These are phyloP conservation scores for Arvicola amphibius DNA, from an alignment of 2,797 vertebrate genomes.

Conservation along the genomic window DNA sequence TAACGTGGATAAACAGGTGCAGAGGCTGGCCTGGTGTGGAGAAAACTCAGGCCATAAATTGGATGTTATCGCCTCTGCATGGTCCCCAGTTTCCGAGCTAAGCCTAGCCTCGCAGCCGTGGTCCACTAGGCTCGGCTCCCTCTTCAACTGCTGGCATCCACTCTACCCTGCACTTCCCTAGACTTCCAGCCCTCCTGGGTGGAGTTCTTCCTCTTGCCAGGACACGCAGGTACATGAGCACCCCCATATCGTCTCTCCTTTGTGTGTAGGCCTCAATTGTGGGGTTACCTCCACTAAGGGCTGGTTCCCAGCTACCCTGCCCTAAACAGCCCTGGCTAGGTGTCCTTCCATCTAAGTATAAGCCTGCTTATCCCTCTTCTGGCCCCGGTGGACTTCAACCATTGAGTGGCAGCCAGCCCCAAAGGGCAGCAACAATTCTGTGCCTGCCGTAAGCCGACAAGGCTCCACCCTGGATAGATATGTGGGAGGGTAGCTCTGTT, in stretches of 20 bases:
- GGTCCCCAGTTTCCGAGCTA: not conserved
- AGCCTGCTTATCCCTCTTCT: accelerated
- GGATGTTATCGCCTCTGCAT: accelerated
- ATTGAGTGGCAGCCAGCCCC: accelerated
- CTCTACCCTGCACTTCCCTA: not conserved
- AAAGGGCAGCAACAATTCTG: not conserved
- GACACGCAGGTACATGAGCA: not conserved
- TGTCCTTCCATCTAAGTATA: accelerated
- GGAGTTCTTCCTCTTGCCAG: too few species aligned
- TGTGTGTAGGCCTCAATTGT: not conserved
- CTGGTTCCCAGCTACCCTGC: not conserved
- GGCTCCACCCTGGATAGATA: accelerated
- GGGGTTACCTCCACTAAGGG: not conserved
- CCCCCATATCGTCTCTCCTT: not conserved
- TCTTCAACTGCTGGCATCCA: not conserved
- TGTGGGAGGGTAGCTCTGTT: not conserved
- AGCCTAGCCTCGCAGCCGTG: not conserved
- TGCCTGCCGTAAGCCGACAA: not conserved
- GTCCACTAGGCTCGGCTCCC: not conserved
- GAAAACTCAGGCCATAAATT: not conserved
- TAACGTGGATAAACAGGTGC: not conserved
- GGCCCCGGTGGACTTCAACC: not conserved
- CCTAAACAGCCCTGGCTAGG: not conserved
- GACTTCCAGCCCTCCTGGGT: not conserved
- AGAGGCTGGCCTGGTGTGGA: not conserved